A percentile compares a stretch with the other conserved stretches of the same genome.
Evolutionary conservation across 1,140 invertebrate species (phyloP).

Genomic region (Bombus waltoni): DNA sequence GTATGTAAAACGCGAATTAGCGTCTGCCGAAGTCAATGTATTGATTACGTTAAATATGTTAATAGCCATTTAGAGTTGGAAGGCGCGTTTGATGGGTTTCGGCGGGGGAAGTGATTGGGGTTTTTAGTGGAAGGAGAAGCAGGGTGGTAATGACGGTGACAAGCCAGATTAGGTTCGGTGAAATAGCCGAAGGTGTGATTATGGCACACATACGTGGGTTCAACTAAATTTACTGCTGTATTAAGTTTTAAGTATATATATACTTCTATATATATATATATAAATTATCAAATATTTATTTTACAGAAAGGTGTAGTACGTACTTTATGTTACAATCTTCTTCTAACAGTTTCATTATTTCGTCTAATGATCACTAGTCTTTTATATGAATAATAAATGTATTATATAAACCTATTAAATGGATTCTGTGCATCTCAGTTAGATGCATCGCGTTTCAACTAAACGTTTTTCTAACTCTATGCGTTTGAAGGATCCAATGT

Average conservation of each 20-base stretch:
- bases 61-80: background rate
- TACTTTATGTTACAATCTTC: background rate
- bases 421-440: background rate
- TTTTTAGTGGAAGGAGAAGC: background rate
- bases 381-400: no score
- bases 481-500: background rate
- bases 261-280: no score
- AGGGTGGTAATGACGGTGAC: background rate
- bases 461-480: no score
- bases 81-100: background rate
- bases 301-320: no score
- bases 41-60: background rate
- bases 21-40: background rate
- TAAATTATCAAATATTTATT: no score
- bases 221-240: background rate
- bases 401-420: no score
- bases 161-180: background rate
- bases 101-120: background rate
- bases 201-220: background rate
- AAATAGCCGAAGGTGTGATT: background rate
- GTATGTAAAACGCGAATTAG: background rate
- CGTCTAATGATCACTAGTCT: background rate
- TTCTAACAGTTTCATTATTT: background rate
- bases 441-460: background rate
- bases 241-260: background rate